phyloP scores from a whole-genome alignment of 2,797 vertebrate genomes.

The Melanogrammus aeglefinus region DNA sequence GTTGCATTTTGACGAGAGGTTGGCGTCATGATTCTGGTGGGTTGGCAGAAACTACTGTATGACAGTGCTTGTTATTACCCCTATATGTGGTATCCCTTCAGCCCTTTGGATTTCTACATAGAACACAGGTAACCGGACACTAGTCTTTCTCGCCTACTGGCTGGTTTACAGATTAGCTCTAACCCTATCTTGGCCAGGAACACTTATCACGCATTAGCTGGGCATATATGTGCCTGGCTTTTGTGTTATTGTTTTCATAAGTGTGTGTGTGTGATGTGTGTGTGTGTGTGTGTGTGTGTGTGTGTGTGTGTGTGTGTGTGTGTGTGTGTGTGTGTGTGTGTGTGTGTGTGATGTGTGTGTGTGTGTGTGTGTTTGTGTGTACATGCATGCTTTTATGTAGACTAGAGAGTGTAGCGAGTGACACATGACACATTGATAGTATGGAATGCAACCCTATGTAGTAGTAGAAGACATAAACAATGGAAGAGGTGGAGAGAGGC shows the following conservation, averaged over 20 bases:
- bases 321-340: neutral
- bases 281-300: too few species aligned
- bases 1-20: neutral
- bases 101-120: neutral
- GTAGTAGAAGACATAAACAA: conserved; percentile 63
- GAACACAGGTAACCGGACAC: neutral
- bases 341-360: conserved; percentile 8
- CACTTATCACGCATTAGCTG: neutral
- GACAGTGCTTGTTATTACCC: neutral
- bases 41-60: neutral
- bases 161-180: neutral
- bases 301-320: too few species aligned
- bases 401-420: conserved; percentile 39
- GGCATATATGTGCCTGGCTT: neutral
- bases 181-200: neutral
- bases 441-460: conserved; percentile 67
- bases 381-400: conserved; percentile 19
- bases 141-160: neutral
- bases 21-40: neutral
- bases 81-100: neutral
- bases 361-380: conserved; percentile 2
- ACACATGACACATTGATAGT: conserved; percentile 55
- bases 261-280: too few species aligned
- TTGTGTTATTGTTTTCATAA: conserved; percentile 7
- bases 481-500: conserved; percentile 61